phyloP scores from a whole-genome alignment of 2,113 vertebrate genomes.

The Dicentrarchus labrax region DNA sequence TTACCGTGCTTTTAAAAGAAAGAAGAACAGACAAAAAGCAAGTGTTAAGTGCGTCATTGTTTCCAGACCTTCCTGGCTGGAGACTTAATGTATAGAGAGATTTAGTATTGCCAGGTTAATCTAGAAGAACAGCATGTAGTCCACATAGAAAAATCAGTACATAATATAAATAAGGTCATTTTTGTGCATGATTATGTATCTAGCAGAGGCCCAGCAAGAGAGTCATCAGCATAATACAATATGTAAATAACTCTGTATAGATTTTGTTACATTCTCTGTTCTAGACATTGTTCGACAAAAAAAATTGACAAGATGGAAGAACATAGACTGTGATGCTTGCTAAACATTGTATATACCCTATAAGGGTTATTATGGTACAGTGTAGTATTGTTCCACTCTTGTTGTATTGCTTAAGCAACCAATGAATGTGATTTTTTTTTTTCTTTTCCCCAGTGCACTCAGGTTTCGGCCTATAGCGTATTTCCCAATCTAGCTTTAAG shows the following conservation, averaged over 20 bases:
- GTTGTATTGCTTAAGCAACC: constrained; percentile 46
- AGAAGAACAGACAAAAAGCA: background rate
- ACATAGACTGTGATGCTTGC: background rate
- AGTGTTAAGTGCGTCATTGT: background rate
- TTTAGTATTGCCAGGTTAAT: background rate
- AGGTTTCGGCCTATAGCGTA: constrained; percentile 40
- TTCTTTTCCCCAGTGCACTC: constrained; percentile 15
- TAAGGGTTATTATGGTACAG: background rate
- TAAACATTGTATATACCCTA: background rate
- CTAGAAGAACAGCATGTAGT: background rate
- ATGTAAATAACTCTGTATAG: background rate
- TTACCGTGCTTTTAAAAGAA: background rate
- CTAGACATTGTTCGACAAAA: background rate
- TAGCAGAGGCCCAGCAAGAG: background rate
- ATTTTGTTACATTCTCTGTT: background rate
- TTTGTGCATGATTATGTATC: background rate
- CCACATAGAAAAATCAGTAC: background rate
- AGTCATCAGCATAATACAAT: background rate
- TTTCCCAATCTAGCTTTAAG: constrained; percentile 64
- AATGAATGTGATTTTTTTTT: constrained; percentile 18
- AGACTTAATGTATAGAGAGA: background rate
- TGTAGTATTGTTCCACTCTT: constrained; percentile 8
- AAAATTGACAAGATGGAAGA: background rate
- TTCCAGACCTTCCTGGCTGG: background rate
- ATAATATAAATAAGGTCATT: background rate